These are phyloP conservation scores for Lutjanus argentimaculatus DNA, from an alignment of 2,797 vertebrate genomes.

Conservation along the genomic window DNA sequence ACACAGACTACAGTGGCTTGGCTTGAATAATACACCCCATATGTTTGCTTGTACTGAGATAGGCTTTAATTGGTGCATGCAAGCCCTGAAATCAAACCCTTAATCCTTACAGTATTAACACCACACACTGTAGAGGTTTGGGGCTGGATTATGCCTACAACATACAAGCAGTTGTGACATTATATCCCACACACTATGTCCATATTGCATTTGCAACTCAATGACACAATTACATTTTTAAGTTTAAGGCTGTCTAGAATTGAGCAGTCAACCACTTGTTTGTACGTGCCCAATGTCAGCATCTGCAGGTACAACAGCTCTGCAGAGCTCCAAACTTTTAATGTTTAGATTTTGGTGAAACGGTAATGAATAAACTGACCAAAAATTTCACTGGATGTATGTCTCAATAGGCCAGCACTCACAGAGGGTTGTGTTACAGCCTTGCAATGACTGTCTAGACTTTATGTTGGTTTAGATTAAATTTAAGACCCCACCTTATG, in stretches of 20 bases:
- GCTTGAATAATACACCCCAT: constrained; percentile 43
- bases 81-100: constrained; percentile 69
- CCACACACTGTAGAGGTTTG: constrained; percentile 39
- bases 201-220: background rate
- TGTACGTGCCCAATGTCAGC: background rate
- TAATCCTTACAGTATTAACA: constrained; percentile 69
- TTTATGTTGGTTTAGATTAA: constrained; percentile 30
- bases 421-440: background rate
- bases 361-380: background rate
- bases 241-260: background rate
- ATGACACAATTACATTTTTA: background rate
- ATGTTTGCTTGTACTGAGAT: constrained; percentile 47
- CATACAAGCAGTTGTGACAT: constrained; percentile 34
- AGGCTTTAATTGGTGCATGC: constrained; percentile 60
- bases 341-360: background rate
- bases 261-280: background rate
- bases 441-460: constrained; percentile 2
- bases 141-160: constrained; percentile 46
- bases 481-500: constrained; percentile 2
- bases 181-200: constrained; percentile 17
- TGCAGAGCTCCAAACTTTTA: background rate
- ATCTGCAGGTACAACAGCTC: background rate
- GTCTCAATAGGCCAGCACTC: background rate
- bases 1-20: constrained; percentile 19
- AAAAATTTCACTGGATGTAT: background rate